Conservation (phyloP, 2,888 invertebrate genomes). For the Cataglyphis albicans region DNA sequence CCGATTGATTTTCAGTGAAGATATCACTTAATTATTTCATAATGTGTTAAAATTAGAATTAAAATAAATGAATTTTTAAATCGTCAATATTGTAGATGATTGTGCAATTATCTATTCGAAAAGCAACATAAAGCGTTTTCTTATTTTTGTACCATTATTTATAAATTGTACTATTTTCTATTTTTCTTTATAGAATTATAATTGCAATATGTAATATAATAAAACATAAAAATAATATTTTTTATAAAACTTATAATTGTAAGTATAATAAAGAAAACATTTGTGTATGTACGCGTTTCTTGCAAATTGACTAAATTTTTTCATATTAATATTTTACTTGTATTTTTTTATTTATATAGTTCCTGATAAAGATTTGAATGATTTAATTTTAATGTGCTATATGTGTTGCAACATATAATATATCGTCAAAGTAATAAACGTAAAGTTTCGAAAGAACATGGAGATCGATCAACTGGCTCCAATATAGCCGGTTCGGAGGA, state of each 20-base stretch:
- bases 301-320: not conserved
- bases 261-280: not conserved
- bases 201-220: not conserved
- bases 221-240: not conserved
- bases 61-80: conserved; percentile 2
- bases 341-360: not conserved
- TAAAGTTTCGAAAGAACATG: conserved; percentile 60
- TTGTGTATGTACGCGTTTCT: not conserved
- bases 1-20: conserved; percentile 13
- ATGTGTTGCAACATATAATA: not conserved
- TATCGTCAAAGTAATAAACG: not conserved
- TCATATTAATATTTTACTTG: not conserved
- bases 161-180: not conserved
- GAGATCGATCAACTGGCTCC: conserved; percentile 73
- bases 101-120: not conserved
- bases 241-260: not conserved
- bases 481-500: conserved; percentile 74
- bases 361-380: not conserved
- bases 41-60: conserved; percentile 24
- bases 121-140: conserved; percentile 1
- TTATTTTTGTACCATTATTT: conserved; percentile 23
- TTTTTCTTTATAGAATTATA: not conserved
- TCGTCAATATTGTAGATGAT: not conserved
- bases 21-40: not conserved
- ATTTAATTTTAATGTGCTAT: not conserved